phyloP scores from a whole-genome alignment of 2,797 vertebrate species.

The Pseudotriccus pelzelni region DNA sequence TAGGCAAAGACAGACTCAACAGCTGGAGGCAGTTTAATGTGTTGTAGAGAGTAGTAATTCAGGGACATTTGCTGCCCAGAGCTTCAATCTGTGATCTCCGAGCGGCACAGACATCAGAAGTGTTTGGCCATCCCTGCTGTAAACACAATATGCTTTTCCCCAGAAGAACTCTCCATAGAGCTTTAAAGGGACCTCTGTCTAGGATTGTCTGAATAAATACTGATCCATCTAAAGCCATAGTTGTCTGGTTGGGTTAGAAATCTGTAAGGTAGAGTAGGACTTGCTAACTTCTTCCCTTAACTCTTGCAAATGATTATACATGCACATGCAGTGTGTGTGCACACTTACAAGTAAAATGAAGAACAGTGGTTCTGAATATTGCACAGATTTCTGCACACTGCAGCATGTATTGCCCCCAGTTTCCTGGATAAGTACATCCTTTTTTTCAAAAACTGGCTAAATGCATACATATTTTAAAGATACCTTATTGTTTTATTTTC shows the following conservation, averaged over 20 bases:
- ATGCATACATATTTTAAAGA: background rate
- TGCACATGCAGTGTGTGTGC: background rate
- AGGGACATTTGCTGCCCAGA: slow-evolving; percentile 25
- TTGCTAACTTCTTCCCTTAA: background rate
- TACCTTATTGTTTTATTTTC: background rate
- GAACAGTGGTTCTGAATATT: background rate
- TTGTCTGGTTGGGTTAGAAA: background rate
- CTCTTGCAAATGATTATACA: background rate
- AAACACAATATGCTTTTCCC: slow-evolving; percentile 34
- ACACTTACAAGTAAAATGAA: background rate
- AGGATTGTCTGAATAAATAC: background rate
- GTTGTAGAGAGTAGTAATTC: slow-evolving; percentile 47
- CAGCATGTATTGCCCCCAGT: background rate
- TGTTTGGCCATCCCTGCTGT: slow-evolving; percentile 19
- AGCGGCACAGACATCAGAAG: background rate
- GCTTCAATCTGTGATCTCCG: slow-evolving; percentile 19
- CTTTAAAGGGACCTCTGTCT: background rate
- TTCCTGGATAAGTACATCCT: background rate
- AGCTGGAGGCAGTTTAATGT: slow-evolving; percentile 43
- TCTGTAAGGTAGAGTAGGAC: background rate
- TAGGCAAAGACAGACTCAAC: slow-evolving; percentile 63
- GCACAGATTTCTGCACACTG: background rate
- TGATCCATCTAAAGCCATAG: background rate
- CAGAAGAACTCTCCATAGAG: background rate
- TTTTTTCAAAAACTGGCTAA: background rate